phyloP scores from a whole-genome alignment of 2,797 vertebrate species.

The Xiphorhynchus erythropygius region DNA sequence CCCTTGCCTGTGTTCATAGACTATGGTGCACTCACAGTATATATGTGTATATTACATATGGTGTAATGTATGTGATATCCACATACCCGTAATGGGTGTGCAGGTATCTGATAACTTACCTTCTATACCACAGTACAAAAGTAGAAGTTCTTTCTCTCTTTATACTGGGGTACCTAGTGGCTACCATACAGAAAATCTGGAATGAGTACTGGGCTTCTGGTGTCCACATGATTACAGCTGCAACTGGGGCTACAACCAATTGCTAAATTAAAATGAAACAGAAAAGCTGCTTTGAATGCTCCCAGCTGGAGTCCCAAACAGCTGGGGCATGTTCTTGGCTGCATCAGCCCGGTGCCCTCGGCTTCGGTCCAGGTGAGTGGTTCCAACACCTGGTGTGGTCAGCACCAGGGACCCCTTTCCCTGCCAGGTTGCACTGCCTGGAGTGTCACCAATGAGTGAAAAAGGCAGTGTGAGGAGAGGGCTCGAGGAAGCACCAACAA shows the following conservation, averaged over 20 bases:
- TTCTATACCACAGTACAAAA: not conserved
- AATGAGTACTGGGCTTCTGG: too few species aligned
- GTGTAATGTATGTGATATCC: too few species aligned
- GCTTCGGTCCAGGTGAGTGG: rapidly evolving
- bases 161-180: not conserved
- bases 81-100: rapidly evolving
- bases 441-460: not conserved
- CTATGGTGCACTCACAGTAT: not conserved
- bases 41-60: too few species aligned
- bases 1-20: not conserved
- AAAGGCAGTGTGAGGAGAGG: not conserved
- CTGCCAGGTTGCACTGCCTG: not conserved
- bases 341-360: not conserved
- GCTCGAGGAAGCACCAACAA: not conserved
- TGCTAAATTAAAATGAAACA: not conserved
- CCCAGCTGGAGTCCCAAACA: rapidly evolving
- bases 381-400: not conserved
- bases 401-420: not conserved
- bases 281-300: not conserved
- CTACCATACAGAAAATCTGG: not conserved
- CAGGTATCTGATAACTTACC: not conserved
- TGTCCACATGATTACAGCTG: not conserved
- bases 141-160: not conserved
- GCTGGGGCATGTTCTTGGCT: not conserved
- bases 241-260: too few species aligned